Evolutionary conservation across 2,797 vertebrate genomes (phyloP), one percentile per base, ranked within the genome.

Genomic region (Emys orbicularis): DNA sequence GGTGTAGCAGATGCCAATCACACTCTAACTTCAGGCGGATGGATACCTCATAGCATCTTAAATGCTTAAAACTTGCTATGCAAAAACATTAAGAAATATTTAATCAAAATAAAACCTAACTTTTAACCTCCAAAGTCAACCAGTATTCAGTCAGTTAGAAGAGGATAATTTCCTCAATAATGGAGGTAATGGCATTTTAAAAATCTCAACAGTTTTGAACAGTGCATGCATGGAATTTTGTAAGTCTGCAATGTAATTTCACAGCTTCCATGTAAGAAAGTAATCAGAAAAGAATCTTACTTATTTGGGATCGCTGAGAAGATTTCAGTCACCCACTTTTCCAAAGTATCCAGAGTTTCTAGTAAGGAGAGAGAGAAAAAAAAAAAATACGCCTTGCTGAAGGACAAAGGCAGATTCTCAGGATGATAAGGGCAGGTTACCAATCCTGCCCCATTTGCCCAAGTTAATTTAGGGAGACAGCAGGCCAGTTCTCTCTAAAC

Each of bases 301-400:
- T 99, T 99, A 98, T 99, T 99, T 95, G 99, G 99, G 93, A 99
- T 98, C 56, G 99, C 98, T 68, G 98, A 99, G 98, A 99, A 99
- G 97, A 99, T 99, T 92, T 99, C 99, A 83, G 98, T 99, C 90
- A 99, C 99, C 99, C 99, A 99, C 93, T 99, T 98, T 98, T 99
- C 99, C 98, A 99, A 98, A 3, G 98, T 99, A 98, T 99, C 99
- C 98, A 99, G 96, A 27, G 98, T 99, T 98, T 99, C 99, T 99
- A 80, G 31, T 53, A 83, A 57, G 53, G 12, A 83, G 3, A n/a
- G 79, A 10, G 85, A 82, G 88, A 76, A 13, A 92, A 89, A 49
- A n/a, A 92, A 98, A 98, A 95, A 90, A 96, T 57, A 7, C 27
- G 95, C 94, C 88, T 89, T 86, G 65, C 65, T 89, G 50, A 87